Evolutionary conservation across 2,888 invertebrate species (phyloP).

Genomic region (Tetragnatha montana): DNA sequence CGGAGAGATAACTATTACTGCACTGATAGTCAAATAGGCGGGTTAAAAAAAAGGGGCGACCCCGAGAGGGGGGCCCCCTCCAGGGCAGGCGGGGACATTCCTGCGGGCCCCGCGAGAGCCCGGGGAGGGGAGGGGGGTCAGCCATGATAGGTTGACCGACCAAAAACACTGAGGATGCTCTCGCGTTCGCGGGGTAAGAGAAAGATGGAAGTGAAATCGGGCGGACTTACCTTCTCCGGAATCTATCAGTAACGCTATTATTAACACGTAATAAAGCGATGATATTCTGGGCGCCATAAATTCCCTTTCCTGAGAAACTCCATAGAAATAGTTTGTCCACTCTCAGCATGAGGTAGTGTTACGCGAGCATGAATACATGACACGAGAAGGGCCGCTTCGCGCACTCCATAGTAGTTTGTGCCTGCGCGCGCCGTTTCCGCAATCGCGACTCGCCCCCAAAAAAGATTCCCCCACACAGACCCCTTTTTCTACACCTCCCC

Average conservation of each 20-base stretch:
- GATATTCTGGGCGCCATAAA: constrained; percentile 88
- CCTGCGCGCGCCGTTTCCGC: constrained; percentile 56
- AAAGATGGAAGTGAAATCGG: constrained; percentile 1
- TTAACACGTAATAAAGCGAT: constrained; percentile 82
- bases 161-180: constrained; percentile 66
- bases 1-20: constrained; percentile 62
- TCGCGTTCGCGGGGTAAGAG: constrained; percentile 19
- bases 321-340: constrained; percentile 71
- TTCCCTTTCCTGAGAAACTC: constrained; percentile 82
- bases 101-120: constrained; percentile 33
- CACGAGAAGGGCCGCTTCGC: constrained; percentile 58
- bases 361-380: constrained; percentile 67
- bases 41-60: constrained; percentile 43
- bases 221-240: constrained; percentile 71
- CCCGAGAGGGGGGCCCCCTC: constrained; percentile 31
- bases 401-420: constrained; percentile 61
- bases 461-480: constrained; percentile 15
- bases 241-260: constrained; percentile 78
- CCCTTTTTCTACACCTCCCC: background rate
- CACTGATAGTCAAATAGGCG: constrained; percentile 44
- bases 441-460: constrained; percentile 24
- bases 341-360: constrained; percentile 65
- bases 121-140: constrained; percentile 60
- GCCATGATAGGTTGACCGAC: constrained; percentile 70
- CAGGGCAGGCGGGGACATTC: constrained; percentile 50